Evolutionary conservation across 1,140 invertebrate species (phyloP).

Genomic region (Drosophila ohnishii): DNA sequence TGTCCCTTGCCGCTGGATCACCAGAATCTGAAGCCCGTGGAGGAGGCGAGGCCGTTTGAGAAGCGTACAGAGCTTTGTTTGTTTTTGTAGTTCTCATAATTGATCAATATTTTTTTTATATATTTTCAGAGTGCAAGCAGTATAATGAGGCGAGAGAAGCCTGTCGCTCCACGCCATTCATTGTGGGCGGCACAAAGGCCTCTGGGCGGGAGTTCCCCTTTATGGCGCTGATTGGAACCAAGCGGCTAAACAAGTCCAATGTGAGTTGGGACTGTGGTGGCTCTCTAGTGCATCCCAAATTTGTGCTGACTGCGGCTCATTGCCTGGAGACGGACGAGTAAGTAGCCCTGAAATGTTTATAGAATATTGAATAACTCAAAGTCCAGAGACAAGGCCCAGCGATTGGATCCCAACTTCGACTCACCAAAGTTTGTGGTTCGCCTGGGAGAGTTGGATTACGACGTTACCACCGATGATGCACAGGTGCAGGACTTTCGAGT

Average conservation of each 20-base stretch:
- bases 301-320: constrained; percentile 82
- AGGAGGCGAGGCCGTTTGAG: constrained; percentile 40
- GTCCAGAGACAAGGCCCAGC: constrained; percentile 38
- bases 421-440: constrained; percentile 75
- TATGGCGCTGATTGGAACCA: constrained; percentile 78
- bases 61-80: constrained; percentile 31
- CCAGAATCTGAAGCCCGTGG: constrained; percentile 22
- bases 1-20: constrained; percentile 57
- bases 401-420: constrained; percentile 50
- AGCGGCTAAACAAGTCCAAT: neutral
- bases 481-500: constrained; percentile 83
- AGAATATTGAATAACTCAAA: neutral
- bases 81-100: neutral
- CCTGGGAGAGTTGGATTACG: constrained; percentile 85
- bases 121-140: constrained; percentile 51
- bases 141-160: constrained; percentile 48
- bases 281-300: constrained; percentile 81
- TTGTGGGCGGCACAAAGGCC: constrained; percentile 71
- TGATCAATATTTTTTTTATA: too few species aligned
- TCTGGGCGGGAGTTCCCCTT: constrained; percentile 79
- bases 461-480: constrained; percentile 82
- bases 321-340: constrained; percentile 68
- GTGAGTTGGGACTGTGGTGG: constrained; percentile 80
- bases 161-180: constrained; percentile 58
- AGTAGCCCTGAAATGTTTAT: neutral